Base-by-base conservation (phyloP, 2,113 vertebrate species). In the Esox niger region DNA sequence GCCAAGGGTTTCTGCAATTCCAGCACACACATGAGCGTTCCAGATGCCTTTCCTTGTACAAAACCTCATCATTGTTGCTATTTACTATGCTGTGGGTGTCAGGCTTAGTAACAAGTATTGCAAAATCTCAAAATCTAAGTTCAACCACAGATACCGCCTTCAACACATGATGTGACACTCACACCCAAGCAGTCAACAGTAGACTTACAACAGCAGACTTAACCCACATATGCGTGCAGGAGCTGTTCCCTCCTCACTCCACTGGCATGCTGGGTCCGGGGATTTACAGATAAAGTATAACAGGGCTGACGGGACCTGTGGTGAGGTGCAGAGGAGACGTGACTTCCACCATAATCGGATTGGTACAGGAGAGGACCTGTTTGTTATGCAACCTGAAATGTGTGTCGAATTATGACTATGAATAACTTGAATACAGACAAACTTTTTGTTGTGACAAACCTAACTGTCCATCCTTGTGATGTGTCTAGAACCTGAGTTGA, bases 211-310 rank as follows among this genome's bases (percentile, higher is more conserved):
- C 25, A 43, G 15, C 5, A 15, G 38, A 43, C 38, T 43, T n/a
- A 11, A 17, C 46, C 43, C 35, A 71, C 66, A 46, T 31, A 56
- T 77, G 75, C 68, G 64, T 78, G 77, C 73, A 69, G 43, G 13
- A 57, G 29, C 58, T 21, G 38, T 38, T 26, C 47, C 66, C 63
- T 82, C 83, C 80, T 86, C 83, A 26, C n/a, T 60, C 56, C 23
- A 89, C 87, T 88, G 35, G 70, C 75, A 29, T 67, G 46, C 69
- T 71, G 82, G 66, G 82, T 88, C 81, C 84, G 52, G 68, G 75
- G 71, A 75, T 32, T 21, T 62, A 32, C 32, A 57, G 89, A 91
- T 89, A 89, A 88, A 88, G 85, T 88, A 83, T 61, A 64, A 62
- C 38, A 73, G 2, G 29, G 52, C 49, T 55, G 27, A 46, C 29